A percentile compares a stretch with the other conserved stretches of the same genome.
These are phyloP conservation scores for Temnothorax ravouxi DNA, from an alignment of 2,888 invertebrate genomes.

Conservation along the genomic window DNA sequence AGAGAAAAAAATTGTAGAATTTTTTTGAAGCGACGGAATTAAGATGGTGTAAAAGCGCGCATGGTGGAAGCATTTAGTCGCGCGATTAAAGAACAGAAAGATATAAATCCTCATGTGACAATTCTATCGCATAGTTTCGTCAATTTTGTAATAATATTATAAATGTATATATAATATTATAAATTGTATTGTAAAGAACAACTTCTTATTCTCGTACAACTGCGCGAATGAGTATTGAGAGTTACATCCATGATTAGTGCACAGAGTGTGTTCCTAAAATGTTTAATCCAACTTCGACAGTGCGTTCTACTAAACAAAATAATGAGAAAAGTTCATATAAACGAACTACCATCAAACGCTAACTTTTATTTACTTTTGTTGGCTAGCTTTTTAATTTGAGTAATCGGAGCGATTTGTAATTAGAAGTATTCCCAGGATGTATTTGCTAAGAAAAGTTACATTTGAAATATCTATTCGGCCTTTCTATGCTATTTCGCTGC, in stretches of 20 bases:
- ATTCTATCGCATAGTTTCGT: background rate
- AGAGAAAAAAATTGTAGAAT: background rate
- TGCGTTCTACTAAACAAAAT: constrained; percentile 48
- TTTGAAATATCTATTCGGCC: constrained; percentile 6
- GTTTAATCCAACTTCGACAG: constrained; percentile 40
- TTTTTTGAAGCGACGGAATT: constrained; percentile 46
- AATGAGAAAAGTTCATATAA: constrained; percentile 57
- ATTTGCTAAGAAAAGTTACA: background rate
- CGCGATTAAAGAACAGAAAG: background rate
- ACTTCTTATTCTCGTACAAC: constrained; percentile 4
- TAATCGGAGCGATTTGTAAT: constrained; percentile 34
- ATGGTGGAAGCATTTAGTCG: constrained; percentile 9
- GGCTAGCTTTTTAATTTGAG: constrained; percentile 45
- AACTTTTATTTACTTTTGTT: constrained; percentile 49
- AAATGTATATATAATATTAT: too few relatives aligned
- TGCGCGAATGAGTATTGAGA: background rate
- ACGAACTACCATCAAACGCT: constrained; percentile 48
- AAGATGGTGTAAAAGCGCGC: constrained; percentile 9
- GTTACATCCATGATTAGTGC: constrained; percentile 27
- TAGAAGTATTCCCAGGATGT: constrained; percentile 6
- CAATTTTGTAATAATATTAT: background rate
- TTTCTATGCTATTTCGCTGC: background rate
- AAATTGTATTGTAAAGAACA: background rate
- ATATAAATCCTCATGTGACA: constrained; percentile 17
- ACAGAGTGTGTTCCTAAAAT: constrained; percentile 32